Evolutionary conservation across 2,888 invertebrate species (phyloP).

Genomic region (Dorcus parallelipipedus): DNA sequence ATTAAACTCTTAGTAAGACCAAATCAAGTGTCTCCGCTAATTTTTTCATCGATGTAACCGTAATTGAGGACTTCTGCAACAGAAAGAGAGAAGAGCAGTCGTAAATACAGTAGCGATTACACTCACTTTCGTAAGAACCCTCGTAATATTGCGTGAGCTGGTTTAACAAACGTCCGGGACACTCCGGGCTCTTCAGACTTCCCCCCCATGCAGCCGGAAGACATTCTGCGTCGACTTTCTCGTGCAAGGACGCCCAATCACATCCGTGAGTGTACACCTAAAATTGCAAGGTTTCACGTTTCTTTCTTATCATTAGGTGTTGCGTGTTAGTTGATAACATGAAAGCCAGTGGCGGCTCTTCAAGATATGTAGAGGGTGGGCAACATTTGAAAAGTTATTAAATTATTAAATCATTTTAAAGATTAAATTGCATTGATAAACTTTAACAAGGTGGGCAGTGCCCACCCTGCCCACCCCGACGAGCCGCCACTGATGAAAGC

Average conservation of each 20-base stretch:
- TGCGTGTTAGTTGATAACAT: too few relatives aligned
- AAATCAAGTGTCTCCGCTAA: too few relatives aligned
- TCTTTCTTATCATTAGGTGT: too few relatives aligned
- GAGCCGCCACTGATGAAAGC: too few relatives aligned
- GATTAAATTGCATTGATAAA: too few relatives aligned
- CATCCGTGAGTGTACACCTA: conserved; percentile 72
- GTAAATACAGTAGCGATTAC: not conserved
- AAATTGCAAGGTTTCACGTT: conserved; percentile 19
- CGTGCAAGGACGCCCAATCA: conserved; percentile 58
- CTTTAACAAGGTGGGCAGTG: too few relatives aligned
- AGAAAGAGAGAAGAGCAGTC: not conserved
- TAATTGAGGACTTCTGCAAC: conserved; percentile 3
- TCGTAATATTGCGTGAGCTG: conserved; percentile 14
- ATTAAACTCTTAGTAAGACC: too few relatives aligned
- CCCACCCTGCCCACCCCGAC: too few relatives aligned
- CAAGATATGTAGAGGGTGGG: too few relatives aligned
- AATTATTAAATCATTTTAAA: too few relatives aligned
- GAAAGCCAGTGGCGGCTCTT: too few relatives aligned
- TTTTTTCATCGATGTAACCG: not conserved
- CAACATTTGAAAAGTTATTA: too few relatives aligned
- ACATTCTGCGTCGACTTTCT: conserved; percentile 57
- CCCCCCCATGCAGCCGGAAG: conserved; percentile 68
- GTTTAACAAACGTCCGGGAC: conserved; percentile 54
- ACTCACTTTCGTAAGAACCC: conserved; percentile 20
- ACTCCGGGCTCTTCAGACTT: conserved; percentile 58